Percentiles rank a stretch among this genome's conserved stretches.
Evolutionary conservation across 2,113 vertebrate genomes (phyloP).

Genomic region (Amia ocellicauda): DNA sequence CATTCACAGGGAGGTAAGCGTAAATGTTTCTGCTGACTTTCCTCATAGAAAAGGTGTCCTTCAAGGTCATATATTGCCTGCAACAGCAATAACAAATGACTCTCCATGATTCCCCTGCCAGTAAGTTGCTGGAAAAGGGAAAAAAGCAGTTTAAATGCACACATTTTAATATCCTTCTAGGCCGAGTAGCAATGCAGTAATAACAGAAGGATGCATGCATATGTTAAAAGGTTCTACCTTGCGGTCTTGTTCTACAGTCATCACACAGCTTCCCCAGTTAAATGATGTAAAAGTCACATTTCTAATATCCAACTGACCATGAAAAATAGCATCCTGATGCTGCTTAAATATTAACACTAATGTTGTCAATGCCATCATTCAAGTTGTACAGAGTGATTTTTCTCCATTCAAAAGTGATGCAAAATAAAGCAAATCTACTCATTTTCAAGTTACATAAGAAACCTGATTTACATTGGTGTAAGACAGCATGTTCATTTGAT

Average conservation of each 20-base stretch:
- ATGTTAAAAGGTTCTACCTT: background rate
- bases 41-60: background rate
- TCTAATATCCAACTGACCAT: background rate
- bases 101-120: background rate
- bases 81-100: background rate
- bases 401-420: too few species aligned
- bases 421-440: too few species aligned
- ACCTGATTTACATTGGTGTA: too few species aligned
- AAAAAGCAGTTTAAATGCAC: slow-evolving; percentile 12
- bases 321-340: background rate
- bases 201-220: too few species aligned
- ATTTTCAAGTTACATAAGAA: too few species aligned
- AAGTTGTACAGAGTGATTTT: too few species aligned
- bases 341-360: too few species aligned
- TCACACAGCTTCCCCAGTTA: background rate
- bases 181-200: too few species aligned
- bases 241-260: slow-evolving; percentile 11
- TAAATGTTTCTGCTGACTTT: background rate
- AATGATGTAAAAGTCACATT: background rate
- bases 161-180: slow-evolving; percentile 1
- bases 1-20: background rate
- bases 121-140: background rate
- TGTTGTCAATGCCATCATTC: too few species aligned
- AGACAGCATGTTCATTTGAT: too few species aligned
- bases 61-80: slow-evolving; percentile 11